Percentiles rank a stretch among this genome's conserved stretches.
Evolutionary conservation across 2,888 invertebrate genomes (phyloP).

Genomic region (Allolobophora icterica): DNA sequence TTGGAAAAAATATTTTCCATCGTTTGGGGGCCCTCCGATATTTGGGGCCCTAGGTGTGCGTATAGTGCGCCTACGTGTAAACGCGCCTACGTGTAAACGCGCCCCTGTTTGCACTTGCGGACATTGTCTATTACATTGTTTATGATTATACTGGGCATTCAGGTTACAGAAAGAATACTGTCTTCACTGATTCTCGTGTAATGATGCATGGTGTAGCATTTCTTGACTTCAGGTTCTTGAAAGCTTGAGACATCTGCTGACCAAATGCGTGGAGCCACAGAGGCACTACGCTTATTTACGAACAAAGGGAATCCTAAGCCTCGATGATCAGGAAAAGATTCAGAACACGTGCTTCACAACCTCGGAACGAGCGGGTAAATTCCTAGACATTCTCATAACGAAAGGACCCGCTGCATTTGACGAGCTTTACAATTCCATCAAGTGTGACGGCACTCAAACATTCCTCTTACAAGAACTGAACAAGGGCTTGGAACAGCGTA

Average conservation of each 20-base stretch:
- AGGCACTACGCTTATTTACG: constrained; percentile 1
- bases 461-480: constrained; percentile 23
- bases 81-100: no score
- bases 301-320: background rate
- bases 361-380: constrained; percentile 4
- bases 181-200: background rate
- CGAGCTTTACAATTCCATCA: constrained; percentile 5
- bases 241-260: background rate
- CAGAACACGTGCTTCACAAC: background rate
- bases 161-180: background rate
- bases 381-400: background rate
- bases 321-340: constrained; percentile 20
- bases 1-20: no score
- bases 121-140: background rate
- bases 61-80: no score
- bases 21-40: no score
- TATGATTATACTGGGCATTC: background rate
- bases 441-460: constrained; percentile 12
- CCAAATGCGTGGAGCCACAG: background rate
- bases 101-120: background rate
- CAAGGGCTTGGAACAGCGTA: background rate
- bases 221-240: constrained; percentile 12
- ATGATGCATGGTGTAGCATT: background rate
- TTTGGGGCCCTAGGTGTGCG: no score
- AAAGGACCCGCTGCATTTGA: constrained; percentile 20